Base-by-base conservation (phyloP, 1,140 invertebrate species). In the Trichogramma pretiosum region DNA sequence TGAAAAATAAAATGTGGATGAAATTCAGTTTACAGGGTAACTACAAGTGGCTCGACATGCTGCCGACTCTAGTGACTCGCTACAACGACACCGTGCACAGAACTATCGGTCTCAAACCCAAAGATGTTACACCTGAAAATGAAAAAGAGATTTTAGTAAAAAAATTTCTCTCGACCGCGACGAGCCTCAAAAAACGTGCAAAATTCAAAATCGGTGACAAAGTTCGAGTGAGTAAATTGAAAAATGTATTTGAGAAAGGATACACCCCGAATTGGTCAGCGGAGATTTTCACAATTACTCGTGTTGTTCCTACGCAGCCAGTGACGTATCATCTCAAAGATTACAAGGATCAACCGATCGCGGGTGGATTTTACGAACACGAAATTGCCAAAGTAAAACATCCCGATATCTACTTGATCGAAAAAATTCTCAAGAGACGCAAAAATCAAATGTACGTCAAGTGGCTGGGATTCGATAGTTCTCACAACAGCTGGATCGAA, bases 261-360 rank as follows among this genome's bases (percentile, higher is more conserved):
- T 71, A 67, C 54, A 63, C 60, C 11, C 62, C 63, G 10, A 70
- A 69, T 48, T 71, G 64, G 62, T 56, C 57, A 18, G 64, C 57
- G 23, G 64, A 71, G 62, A 52, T 68, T 23, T 71, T 73, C 49
- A 61, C 57, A 53, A 58, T 67, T 19, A 45, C 37, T 23, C 50
- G 56, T 43, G 50, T 67, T 42, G 43, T 59, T 49, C 51, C 54
- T 13, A 66, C 63, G 7, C 49, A 60, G 57, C 62, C 63, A 8
- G 28, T 52, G 13, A 68, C 61, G 18, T 67, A 65, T 57, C 32
- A 57, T 35, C 35, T 65, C 17, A 50, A 62, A 54, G 62, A 67
- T 52, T 58, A 46, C 45, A 26, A 56, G 43, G 53, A 49, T 33
- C 22, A 61, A 42, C 37, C 35, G 14, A 64, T 70, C 22, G 43